phyloP scores from a whole-genome alignment of 2,888 invertebrate genomes.

The Hymenopus coronatus region DNA sequence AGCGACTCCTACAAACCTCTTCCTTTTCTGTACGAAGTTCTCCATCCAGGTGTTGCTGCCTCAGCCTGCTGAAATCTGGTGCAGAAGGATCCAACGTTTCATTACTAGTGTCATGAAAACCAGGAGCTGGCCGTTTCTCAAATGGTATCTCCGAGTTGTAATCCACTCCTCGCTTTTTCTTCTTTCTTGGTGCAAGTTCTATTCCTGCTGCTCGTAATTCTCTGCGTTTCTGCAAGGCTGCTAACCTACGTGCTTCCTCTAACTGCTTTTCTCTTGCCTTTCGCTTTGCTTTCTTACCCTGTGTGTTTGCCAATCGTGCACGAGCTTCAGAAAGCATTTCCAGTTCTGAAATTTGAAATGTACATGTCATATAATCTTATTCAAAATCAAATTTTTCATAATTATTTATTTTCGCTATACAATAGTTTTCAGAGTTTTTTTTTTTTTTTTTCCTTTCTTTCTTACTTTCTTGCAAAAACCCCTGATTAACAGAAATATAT shows the following conservation, averaged over 20 bases:
- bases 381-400: too few species aligned
- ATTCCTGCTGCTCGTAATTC: constrained; percentile 98
- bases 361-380: too few species aligned
- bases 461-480: too few species aligned
- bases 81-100: constrained; percentile 86
- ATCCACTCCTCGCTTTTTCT: constrained; percentile 81
- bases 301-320: constrained; percentile 97
- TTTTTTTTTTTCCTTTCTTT: too few species aligned
- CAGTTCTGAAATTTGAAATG: constrained; percentile 62
- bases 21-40: constrained; percentile 88
- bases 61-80: constrained; percentile 83
- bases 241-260: constrained; percentile 94
- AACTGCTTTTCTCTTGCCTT: constrained; percentile 97
- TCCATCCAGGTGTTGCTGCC: constrained; percentile 92
- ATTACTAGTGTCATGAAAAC: constrained; percentile 92
- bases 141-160: constrained; percentile 98
- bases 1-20: constrained; percentile 56
- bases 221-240: constrained; percentile 87
- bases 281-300: constrained; percentile 89
- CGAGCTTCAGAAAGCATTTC: constrained; percentile 99
- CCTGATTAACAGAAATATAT: too few species aligned
- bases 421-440: too few species aligned
- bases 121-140: constrained; percentile 87
- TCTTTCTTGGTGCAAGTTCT: constrained; percentile 46
- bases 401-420: too few species aligned